phyloP scores from a whole-genome alignment of 1,140 invertebrate genomes.

The Colletes latitarsis region DNA sequence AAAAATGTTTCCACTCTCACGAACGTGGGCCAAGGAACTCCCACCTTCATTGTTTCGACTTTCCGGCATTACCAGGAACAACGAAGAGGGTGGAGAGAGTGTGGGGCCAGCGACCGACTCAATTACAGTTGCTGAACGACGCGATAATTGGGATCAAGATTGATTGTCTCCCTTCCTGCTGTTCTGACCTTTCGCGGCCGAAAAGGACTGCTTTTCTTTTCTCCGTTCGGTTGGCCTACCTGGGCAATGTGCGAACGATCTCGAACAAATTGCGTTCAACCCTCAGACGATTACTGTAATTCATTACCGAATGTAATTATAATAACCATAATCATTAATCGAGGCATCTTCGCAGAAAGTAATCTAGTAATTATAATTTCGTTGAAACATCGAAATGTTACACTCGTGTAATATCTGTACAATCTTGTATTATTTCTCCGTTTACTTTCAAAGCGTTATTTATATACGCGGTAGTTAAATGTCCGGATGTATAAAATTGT shows the following conservation, averaged over 20 bases:
- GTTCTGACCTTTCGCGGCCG: slow-evolving; percentile 51
- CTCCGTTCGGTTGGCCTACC: neutral
- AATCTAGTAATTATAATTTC: too few species aligned
- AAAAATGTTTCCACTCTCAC: slow-evolving; percentile 48
- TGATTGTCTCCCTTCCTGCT: slow-evolving; percentile 69
- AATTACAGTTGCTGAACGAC: slow-evolving; percentile 76
- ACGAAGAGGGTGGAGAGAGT: slow-evolving; percentile 29
- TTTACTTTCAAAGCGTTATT: too few species aligned
- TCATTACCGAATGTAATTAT: too few species aligned
- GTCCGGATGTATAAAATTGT: too few species aligned
- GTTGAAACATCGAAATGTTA: too few species aligned
- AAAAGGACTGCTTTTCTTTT: slow-evolving; percentile 38
- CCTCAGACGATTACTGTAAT: too few species aligned
- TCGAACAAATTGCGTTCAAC: neutral
- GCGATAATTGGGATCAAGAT: slow-evolving; percentile 78
- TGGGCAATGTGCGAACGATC: neutral
- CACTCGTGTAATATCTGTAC: too few species aligned
- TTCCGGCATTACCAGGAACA: slow-evolving; percentile 53
- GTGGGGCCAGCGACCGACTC: slow-evolving; percentile 64
- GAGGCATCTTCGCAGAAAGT: too few species aligned
- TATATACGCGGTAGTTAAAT: too few species aligned
- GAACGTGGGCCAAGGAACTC: slow-evolving; percentile 47
- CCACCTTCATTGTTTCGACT: slow-evolving; percentile 67
- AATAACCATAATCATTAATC: too few species aligned
- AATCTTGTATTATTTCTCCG: too few species aligned